Evolutionary conservation across 2,113 vertebrate genomes (phyloP).

Genomic region (Hippotragus niger): DNA sequence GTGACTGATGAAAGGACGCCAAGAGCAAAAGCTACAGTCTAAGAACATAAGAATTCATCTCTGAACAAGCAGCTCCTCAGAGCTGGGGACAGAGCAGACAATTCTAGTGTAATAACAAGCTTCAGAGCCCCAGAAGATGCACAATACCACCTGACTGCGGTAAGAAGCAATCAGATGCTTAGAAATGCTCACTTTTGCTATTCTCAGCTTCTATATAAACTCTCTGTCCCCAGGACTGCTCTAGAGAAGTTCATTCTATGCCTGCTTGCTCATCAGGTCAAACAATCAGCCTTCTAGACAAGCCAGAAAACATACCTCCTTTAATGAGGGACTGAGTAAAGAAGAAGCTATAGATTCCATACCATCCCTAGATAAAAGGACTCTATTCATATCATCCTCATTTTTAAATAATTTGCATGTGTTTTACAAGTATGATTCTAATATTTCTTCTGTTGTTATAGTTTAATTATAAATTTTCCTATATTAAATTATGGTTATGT

Average conservation of each 20-base stretch:
- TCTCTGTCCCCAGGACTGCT: neutral
- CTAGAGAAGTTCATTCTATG: neutral
- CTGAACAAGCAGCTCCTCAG: neutral
- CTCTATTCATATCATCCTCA: neutral
- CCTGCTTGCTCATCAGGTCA: neutral
- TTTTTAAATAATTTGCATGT: constrained; percentile 15
- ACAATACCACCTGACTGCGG: neutral
- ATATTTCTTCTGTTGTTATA: neutral
- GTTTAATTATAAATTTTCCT: neutral
- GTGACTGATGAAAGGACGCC: neutral
- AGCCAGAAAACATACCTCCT: neutral
- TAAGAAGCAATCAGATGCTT: neutral
- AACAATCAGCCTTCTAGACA: neutral
- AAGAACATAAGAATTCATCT: neutral
- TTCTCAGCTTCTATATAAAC: neutral
- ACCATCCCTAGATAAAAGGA: neutral
- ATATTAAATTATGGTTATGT: constrained; percentile 19
- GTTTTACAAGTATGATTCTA: constrained; percentile 1
- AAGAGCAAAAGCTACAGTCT: neutral
- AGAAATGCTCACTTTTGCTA: neutral
- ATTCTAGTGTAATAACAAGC: neutral
- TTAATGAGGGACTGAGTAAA: neutral
- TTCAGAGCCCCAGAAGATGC: neutral
- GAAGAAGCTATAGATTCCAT: neutral
- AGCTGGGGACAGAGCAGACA: neutral